Percentiles rank a stretch among this genome's conserved stretches.
These are phyloP conservation scores for Xestia xanthographa DNA, from an alignment of 2,888 invertebrate species.

Conservation along the genomic window DNA sequence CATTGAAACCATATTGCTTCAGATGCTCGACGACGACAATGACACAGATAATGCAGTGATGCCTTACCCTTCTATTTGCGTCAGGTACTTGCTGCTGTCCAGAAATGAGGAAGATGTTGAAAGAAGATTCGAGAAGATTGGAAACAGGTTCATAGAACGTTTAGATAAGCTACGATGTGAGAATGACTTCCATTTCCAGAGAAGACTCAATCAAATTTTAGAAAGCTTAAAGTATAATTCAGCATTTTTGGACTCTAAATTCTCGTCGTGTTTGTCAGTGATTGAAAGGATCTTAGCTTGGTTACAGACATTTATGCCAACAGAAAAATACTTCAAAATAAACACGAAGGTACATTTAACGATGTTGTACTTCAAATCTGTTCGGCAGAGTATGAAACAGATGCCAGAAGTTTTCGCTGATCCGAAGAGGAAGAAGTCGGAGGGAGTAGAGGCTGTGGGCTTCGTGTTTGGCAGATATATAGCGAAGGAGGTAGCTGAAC, in stretches of 20 bases:
- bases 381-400: constrained; percentile 70
- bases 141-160: constrained; percentile 69
- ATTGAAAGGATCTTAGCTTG: constrained; percentile 71
- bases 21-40: constrained; percentile 52
- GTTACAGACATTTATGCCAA: constrained; percentile 72
- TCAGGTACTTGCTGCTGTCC: constrained; percentile 75
- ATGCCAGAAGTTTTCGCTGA: constrained; percentile 71
- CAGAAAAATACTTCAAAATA: constrained; percentile 71
- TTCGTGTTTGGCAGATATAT: constrained; percentile 74
- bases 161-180: constrained; percentile 49
- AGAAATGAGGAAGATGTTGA: constrained; percentile 68
- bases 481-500: constrained; percentile 70
- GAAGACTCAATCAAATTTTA: constrained; percentile 50
- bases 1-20: constrained; percentile 63
- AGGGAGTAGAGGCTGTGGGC: constrained; percentile 74
- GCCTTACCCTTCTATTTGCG: constrained; percentile 70
- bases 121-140: constrained; percentile 67
- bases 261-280: constrained; percentile 72
- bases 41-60: constrained; percentile 34
- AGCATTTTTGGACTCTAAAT: constrained; percentile 72
- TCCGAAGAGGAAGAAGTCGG: constrained; percentile 59
- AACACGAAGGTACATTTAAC: constrained; percentile 74
- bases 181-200: not conserved
- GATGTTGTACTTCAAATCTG: constrained; percentile 77
- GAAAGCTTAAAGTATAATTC: constrained; percentile 71